Conservation (phyloP, 2,797 vertebrate species). For the Streptopelia turtur region DNA sequence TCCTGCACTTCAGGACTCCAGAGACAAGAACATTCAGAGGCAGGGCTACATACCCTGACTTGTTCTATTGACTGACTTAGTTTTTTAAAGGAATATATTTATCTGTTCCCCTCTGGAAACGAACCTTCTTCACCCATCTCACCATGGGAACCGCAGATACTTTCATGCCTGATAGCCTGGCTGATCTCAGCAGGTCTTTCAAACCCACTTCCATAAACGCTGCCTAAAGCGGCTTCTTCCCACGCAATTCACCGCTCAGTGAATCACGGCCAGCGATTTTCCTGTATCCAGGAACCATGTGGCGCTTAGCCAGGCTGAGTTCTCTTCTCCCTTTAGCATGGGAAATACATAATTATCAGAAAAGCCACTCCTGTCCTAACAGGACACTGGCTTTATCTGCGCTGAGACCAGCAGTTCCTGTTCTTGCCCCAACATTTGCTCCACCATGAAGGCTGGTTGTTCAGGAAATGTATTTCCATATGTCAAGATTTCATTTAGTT, state of each 20-base stretch:
- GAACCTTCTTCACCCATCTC: neutral
- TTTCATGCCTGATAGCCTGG: neutral
- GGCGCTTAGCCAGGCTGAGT: neutral
- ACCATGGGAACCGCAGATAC: neutral
- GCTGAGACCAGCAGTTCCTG: neutral
- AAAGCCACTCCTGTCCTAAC: neutral
- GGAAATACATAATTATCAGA: neutral
- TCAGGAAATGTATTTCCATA: neutral
- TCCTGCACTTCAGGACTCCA: neutral
- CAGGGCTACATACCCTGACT: neutral
- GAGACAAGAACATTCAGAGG: neutral
- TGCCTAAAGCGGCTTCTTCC: conserved; percentile 6
- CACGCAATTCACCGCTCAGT: neutral
- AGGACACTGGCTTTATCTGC: conserved; percentile 10
- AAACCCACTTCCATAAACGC: neutral
- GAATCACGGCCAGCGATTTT: neutral
- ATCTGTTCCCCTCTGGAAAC: neutral
- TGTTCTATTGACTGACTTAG: neutral
- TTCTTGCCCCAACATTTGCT: neutral
- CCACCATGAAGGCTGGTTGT: neutral
- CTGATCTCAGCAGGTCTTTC: conserved; percentile 23
- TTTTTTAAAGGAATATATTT: neutral
- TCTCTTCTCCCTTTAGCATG: neutral
- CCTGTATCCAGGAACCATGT: neutral
- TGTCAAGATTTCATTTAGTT: neutral